phyloP scores from a whole-genome alignment of 2,113 vertebrate genomes.

The Aix galericulata region DNA sequence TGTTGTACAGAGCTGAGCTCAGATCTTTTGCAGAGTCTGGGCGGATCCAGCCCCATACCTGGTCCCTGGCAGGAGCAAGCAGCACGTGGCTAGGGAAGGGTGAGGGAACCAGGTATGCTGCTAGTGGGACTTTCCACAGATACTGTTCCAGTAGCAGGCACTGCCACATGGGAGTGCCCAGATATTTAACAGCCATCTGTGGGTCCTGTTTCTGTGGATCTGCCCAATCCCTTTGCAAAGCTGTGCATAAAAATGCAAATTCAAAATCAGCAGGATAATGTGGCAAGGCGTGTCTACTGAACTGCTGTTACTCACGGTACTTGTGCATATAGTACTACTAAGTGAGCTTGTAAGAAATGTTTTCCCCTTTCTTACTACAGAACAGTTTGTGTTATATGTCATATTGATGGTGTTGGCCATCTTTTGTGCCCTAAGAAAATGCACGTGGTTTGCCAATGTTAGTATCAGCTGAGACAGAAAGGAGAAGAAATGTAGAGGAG shows the following conservation, averaged over 20 bases:
- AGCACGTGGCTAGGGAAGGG: fast-evolving
- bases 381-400: not conserved
- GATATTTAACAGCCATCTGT: not conserved
- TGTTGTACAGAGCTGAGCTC: not conserved
- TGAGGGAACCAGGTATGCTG: fast-evolving
- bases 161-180: not conserved
- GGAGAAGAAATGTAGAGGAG: not conserved
- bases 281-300: not conserved
- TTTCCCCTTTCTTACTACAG: not conserved
- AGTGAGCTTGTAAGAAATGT: not conserved
- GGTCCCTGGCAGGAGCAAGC: not conserved
- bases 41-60: not conserved
- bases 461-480: not conserved
- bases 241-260: not conserved
- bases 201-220: not conserved
- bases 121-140: not conserved
- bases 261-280: not conserved
- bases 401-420: not conserved
- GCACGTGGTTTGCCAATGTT: not conserved
- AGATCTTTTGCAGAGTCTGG: not conserved
- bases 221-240: not conserved
- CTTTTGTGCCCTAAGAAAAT: not conserved
- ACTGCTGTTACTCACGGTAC: not conserved
- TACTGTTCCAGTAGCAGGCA: not conserved
- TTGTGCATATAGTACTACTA: not conserved